Evolutionary conservation across 1,140 invertebrate genomes (phyloP).

Genomic region (Aleiodes sp.): DNA sequence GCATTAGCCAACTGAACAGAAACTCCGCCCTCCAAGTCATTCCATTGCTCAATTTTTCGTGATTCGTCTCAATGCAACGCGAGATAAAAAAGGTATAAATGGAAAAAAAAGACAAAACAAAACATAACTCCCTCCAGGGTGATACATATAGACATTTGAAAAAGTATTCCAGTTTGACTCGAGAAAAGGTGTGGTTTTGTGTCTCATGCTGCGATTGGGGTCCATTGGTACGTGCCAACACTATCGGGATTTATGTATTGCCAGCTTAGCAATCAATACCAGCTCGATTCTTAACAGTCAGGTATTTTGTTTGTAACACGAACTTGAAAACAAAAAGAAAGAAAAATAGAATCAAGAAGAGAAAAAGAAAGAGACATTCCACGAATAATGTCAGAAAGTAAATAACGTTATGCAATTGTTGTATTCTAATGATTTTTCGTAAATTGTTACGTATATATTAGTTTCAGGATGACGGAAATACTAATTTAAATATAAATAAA

Average conservation of each 20-base stretch:
- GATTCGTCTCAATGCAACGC: no score
- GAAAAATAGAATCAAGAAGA: no score
- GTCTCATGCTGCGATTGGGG: slow-evolving; percentile 10
- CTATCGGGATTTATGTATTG: slow-evolving; percentile 47
- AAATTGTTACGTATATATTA: background rate
- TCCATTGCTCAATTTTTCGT: background rate
- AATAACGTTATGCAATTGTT: background rate
- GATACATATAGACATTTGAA: background rate
- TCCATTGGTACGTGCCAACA: slow-evolving; percentile 26
- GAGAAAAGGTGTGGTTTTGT: slow-evolving; percentile 30
- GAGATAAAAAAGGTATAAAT: no score
- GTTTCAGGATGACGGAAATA: background rate
- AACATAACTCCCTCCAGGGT: background rate
- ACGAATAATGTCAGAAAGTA: background rate
- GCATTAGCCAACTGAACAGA: background rate
- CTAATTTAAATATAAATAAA: background rate
- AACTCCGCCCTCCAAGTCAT: no score
- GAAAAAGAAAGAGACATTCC: background rate
- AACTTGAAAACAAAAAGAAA: background rate
- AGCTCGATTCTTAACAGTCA: slow-evolving; percentile 37
- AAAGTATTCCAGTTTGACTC: background rate
- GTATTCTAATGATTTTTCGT: background rate
- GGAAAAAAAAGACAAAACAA: no score
- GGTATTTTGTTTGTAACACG: slow-evolving; percentile 44
- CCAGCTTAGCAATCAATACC: slow-evolving; percentile 43